Base-by-base conservation (phyloP, 2,797 vertebrate species). In the Hemitrygon akajei region DNA sequence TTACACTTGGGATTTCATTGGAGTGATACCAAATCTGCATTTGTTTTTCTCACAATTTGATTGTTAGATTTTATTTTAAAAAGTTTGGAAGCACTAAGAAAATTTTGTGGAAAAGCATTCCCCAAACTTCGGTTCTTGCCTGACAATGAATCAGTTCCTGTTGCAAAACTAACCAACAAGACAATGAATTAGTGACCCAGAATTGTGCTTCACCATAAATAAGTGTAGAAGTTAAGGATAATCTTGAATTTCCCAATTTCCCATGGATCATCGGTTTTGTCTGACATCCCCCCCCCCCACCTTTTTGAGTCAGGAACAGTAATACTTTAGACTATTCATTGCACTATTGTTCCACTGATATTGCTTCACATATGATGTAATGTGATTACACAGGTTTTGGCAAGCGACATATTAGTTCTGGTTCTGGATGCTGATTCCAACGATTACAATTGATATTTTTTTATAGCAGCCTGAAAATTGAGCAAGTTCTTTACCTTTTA, bases 131-230 rank as follows among this genome's bases (percentile, higher is more conserved):
- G 6, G 6, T 34, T 34, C 63, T 91, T 66, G 87, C 63, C 87
- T 69, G 58, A 91, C 30, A 69, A 75, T 92, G 69, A 92, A 75
- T 92, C 91, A 92, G 5, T 92, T 92, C 37, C 91, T 75, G 69
- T 75, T 92, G 22, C 40, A 47, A 56, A 71, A 25, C 69, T 16
- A 92, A 47, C 37, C 69, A 18, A 25, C 3, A 22, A 75, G 25
- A 16, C 10, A 91, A 12, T 63, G 66, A 10, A 16, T 89, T 20
- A 34, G 2, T 89, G 7, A 18, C 86, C n/a, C n/a, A 22, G 18
- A n/a, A 20, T 22, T 69, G 7, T 63, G 0, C 34, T 80, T 40
- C 79, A 40, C 16, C 6, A 80, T 37, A 66, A 3, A 69, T 37
- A 30, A 87, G 27, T 25, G 30, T 10, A n/a, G 30, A 89, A 69